Evolutionary conservation across 2,888 invertebrate genomes (phyloP), one percentile per base, ranked within the genome.

Genomic region (Rhagium mordax): DNA sequence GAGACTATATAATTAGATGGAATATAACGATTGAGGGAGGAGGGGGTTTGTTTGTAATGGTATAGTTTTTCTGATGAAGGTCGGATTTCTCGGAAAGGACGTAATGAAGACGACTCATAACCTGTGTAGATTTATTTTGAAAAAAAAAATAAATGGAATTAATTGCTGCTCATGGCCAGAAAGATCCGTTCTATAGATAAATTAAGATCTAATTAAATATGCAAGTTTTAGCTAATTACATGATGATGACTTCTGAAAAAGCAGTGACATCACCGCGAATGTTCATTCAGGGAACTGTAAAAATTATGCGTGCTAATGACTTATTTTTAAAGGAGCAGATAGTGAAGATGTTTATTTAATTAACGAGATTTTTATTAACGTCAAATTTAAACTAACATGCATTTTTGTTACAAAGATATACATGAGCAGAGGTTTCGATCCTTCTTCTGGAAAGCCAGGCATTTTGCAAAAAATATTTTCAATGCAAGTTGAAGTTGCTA

Each of bases 151-250:
- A 59, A 33, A 53, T 33, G 47, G n/a, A 20, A 41, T 47, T 67
- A 41, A 57, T 67, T 57, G 29, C 20, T 53, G 41, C 57, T 67
- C 66, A 67, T n/a, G 66, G 66, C 21, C 57, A 57, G 15, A 21
- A 47, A 47, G 51, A 33, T 67, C 57, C 66, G 29, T 57, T 67
- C 24, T 18, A 7, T 16, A 55, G 57, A 51, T 57, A 47, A 51
- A 67, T 67, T 57, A 67, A 67, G n/a, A 29, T 29, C 18, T 61
- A 67, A 51, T 67, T 67, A 57, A 41, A 57, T 67, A 41, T 41
- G n/a, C 41, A 41, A 33, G 47, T 67, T 57, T 67, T 53, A 53
- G 33, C 29, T 64, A 27, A 41, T 48, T 21, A 41, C 27, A 18
- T 20, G 53, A 33, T 33, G 16, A 24, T 59, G 3, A 4, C 13